A percentile compares a stretch with the other conserved stretches of the same genome.
Conservation (phyloP, 2,888 invertebrate genomes). For the Drosophila meridiana region DNA sequence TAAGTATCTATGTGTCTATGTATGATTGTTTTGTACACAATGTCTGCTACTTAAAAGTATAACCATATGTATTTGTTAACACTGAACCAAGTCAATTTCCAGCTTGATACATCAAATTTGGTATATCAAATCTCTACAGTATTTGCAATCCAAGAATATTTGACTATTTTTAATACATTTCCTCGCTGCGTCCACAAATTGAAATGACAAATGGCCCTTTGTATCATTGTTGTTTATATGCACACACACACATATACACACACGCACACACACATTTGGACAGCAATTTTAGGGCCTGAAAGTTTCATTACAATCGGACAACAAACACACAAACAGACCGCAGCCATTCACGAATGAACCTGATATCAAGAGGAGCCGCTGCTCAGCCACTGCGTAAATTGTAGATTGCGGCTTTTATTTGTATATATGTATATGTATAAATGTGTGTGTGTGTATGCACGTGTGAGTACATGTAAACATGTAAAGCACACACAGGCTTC, state of each 20-base stretch:
- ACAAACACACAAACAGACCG: conserved; percentile 11
- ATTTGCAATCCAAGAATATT: not conserved
- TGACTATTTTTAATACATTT: conserved; percentile 1
- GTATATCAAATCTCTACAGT: not conserved
- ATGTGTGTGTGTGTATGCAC: too few species aligned
- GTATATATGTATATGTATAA: not conserved
- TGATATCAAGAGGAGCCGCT: not conserved
- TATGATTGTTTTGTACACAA: not conserved
- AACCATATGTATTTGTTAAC: not conserved
- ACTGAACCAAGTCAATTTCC: not conserved
- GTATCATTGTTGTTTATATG: conserved; percentile 1
- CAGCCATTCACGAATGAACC: conserved; percentile 11
- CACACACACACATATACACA: not conserved
- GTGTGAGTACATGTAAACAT: conserved; percentile 6
- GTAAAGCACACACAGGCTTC: conserved; percentile 7
- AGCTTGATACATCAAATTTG: not conserved
- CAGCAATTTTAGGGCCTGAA: conserved; percentile 7
- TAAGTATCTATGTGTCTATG: not conserved
- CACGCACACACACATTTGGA: not conserved
- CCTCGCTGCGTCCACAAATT: conserved; percentile 1
- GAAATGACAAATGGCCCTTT: conserved; percentile 4
- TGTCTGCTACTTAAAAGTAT: not conserved
- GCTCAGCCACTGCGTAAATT: conserved; percentile 14
- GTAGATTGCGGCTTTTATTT: conserved; percentile 11
- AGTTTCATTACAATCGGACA: conserved; percentile 15